Conservation (phyloP, 1,140 invertebrate genomes). For the Eurosta solidaginis region DNA sequence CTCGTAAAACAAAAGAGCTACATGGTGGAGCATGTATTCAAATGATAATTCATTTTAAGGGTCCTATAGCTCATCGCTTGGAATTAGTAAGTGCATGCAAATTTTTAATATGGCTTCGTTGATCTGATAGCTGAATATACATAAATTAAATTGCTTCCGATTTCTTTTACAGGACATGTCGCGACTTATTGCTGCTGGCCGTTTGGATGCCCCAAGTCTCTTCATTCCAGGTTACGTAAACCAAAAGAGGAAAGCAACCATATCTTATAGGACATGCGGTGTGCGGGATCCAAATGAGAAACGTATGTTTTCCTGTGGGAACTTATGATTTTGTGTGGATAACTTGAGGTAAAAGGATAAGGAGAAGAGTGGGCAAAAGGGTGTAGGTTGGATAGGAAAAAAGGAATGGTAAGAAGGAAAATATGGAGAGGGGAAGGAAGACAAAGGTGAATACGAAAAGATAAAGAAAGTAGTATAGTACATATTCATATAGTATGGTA, state of each 20-base stretch:
- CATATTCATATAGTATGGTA: too few relatives aligned
- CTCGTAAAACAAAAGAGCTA: slow-evolving; percentile 75
- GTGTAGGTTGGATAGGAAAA: too few relatives aligned
- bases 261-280: slow-evolving; percentile 75
- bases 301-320: slow-evolving; percentile 56
- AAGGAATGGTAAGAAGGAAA: too few relatives aligned
- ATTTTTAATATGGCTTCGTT: slow-evolving; percentile 62
- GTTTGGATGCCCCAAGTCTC: slow-evolving; percentile 74
- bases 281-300: slow-evolving; percentile 73
- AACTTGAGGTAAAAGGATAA: too few relatives aligned
- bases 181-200: slow-evolving; percentile 72
- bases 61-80: slow-evolving; percentile 74
- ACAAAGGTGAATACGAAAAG: too few relatives aligned
- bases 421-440: too few relatives aligned
- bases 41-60: slow-evolving; percentile 85
- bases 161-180: slow-evolving; percentile 63
- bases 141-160: neutral
- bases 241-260: slow-evolving; percentile 70
- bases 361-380: too few relatives aligned
- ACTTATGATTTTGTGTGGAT: too few relatives aligned
- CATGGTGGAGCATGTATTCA: slow-evolving; percentile 84
- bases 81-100: slow-evolving; percentile 62
- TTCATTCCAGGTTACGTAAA: slow-evolving; percentile 78
- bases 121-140: neutral
- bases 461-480: too few relatives aligned